Percentiles rank a stretch among this genome's conserved stretches.
phyloP scores from a whole-genome alignment of 1,140 invertebrate species.

The Nylanderia fulva region DNA sequence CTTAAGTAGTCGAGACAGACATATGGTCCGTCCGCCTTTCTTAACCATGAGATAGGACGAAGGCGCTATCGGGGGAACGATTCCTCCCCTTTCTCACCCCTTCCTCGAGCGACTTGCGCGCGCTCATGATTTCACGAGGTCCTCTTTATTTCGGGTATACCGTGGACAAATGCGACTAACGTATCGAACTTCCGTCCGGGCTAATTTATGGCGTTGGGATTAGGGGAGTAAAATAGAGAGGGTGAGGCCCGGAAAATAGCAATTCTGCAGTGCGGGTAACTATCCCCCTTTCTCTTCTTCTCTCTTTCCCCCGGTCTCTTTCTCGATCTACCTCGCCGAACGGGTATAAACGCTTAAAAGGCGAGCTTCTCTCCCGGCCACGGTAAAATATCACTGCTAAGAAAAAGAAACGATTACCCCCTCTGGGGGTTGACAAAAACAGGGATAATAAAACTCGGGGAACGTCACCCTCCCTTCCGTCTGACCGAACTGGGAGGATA shows the following conservation, averaged over 20 bases:
- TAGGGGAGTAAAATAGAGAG: constrained; percentile 78
- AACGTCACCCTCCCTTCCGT: constrained; percentile 27
- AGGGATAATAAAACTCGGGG: constrained; percentile 77
- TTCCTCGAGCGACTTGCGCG: neutral
- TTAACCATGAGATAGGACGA: constrained; percentile 37
- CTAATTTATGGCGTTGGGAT: constrained; percentile 81
- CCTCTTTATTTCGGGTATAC: constrained; percentile 72
- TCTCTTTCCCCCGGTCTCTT: neutral
- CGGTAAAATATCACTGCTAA: constrained; percentile 80
- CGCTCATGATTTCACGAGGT: constrained; percentile 57
- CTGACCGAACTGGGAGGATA: constrained; percentile 41
- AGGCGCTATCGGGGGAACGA: neutral
- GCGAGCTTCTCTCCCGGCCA: constrained; percentile 69
- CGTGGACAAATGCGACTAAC: constrained; percentile 78
- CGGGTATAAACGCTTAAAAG: constrained; percentile 78
- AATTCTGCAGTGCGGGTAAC: constrained; percentile 80
- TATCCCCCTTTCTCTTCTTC: constrained; percentile 49
- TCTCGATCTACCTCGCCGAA: constrained; percentile 49
- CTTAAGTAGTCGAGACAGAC: constrained; percentile 39
- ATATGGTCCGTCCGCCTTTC: constrained; percentile 8
- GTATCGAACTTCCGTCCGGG: constrained; percentile 78
- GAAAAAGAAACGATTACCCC: constrained; percentile 76
- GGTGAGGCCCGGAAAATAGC: constrained; percentile 77
- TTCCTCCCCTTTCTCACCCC: too few relatives aligned
- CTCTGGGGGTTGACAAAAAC: constrained; percentile 76